Conservation (phyloP, 2,888 invertebrate genomes). For the Liodrosophila aerea region DNA sequence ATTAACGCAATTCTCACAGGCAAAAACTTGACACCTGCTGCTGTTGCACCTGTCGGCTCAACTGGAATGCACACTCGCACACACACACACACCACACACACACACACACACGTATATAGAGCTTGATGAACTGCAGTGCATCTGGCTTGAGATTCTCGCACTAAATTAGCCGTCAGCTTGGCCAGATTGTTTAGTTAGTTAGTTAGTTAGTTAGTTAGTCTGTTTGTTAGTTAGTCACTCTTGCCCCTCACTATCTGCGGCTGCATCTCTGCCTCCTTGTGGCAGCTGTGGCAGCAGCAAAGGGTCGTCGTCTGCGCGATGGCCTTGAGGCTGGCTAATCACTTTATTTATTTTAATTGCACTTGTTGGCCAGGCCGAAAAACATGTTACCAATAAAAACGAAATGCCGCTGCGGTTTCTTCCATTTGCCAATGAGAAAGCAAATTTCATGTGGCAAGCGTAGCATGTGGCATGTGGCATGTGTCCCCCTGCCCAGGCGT, state of each 20-base stretch:
- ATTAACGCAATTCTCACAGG: conserved; percentile 62
- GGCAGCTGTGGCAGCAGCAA: too few species aligned
- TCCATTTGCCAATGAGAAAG: conserved; percentile 55
- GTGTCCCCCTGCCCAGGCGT: background rate
- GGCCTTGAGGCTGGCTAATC: conserved; percentile 29
- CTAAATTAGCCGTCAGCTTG: conserved; percentile 14
- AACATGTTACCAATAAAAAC: conserved; percentile 75
- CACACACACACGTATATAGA: conserved; percentile 4
- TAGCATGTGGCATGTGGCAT: background rate
- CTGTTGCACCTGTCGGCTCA: conserved; percentile 7
- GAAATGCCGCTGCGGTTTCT: conserved; percentile 49
- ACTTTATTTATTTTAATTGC: conserved; percentile 43
- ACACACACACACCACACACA: conserved; percentile 8
- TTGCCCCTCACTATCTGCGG: background rate
- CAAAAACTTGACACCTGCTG: conserved; percentile 53
- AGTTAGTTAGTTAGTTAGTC: conserved; percentile 11
- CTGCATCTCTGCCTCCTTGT: too few species aligned
- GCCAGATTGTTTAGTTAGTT: conserved; percentile 7
- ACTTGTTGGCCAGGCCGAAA: conserved; percentile 36
- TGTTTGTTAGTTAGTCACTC: conserved; percentile 3
- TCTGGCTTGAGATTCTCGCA: conserved; percentile 26
- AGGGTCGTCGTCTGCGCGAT: conserved; percentile 12
- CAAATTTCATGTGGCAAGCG: conserved; percentile 58
- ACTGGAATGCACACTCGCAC: conserved; percentile 12
- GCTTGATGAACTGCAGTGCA: conserved; percentile 16